Conservation (phyloP, 2,888 invertebrate genomes). For the Conops quadrifasciatus region DNA sequence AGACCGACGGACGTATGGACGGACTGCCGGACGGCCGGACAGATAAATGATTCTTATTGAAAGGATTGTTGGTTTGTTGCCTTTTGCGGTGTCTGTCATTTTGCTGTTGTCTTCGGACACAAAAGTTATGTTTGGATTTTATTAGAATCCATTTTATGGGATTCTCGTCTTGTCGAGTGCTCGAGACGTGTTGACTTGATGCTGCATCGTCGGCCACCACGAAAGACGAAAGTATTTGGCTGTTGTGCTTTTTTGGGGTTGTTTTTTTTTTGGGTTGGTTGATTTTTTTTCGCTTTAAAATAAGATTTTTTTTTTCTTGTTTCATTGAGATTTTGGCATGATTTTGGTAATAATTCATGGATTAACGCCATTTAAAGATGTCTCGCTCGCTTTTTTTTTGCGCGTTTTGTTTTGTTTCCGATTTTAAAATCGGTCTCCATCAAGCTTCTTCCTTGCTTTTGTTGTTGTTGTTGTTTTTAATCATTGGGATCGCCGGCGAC, state of each 20-base stretch:
- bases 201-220: too few species aligned
- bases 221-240: slow-evolving; percentile 45
- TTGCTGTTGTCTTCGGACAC: too few species aligned
- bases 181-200: too few species aligned
- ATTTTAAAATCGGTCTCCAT: background rate
- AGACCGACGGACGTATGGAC: too few species aligned
- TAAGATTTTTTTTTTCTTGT: background rate
- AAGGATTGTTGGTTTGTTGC: too few species aligned
- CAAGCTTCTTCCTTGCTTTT: background rate
- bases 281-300: background rate
- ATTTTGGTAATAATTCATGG: slow-evolving; percentile 64
- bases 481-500: slow-evolving; percentile 9
- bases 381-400: slow-evolving; percentile 37
- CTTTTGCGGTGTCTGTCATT: too few species aligned
- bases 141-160: too few species aligned
- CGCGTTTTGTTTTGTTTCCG: background rate
- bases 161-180: too few species aligned
- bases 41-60: too few species aligned
- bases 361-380: slow-evolving; percentile 61
- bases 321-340: slow-evolving; percentile 57
- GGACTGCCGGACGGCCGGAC: too few species aligned
- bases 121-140: too few species aligned
- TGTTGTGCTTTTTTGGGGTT: slow-evolving; percentile 33
- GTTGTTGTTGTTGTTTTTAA: background rate
- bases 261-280: slow-evolving; percentile 41